Percentiles rank a stretch among this genome's conserved stretches.
phyloP scores from a whole-genome alignment of 2,113 vertebrate genomes.

The Oncorhynchus nerka region DNA sequence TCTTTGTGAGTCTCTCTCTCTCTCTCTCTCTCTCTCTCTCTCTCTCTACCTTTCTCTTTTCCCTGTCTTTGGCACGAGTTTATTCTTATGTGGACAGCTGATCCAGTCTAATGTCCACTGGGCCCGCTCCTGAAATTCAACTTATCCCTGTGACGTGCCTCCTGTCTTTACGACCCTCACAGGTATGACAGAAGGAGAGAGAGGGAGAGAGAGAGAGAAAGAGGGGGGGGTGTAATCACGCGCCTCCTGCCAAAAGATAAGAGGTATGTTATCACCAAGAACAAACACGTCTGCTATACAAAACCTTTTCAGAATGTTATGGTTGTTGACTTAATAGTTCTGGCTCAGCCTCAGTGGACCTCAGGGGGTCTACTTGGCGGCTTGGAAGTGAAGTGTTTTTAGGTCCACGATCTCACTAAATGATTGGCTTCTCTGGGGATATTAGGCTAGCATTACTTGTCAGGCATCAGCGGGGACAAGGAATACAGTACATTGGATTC shows the following conservation, averaged over 20 bases:
- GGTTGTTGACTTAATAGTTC: not conserved
- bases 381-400: not conserved
- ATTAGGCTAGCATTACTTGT: not conserved
- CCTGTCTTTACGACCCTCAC: too few species aligned
- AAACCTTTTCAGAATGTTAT: not conserved
- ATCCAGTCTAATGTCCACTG: too few species aligned
- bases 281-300: not conserved
- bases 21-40: not conserved
- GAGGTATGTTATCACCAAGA: conserved; percentile 21
- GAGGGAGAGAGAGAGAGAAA: not conserved
- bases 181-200: too few species aligned
- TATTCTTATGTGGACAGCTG: too few species aligned
- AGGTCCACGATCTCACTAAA: not conserved
- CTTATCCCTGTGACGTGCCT: too few species aligned
- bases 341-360: not conserved
- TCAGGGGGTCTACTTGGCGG: too few species aligned
- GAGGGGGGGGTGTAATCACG: not conserved
- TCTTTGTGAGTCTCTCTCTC: not conserved
- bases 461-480: not conserved
- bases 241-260: conserved; percentile 22
- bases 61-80: too few species aligned
- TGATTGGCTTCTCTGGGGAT: not conserved
- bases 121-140: too few species aligned
- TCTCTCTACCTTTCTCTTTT: not conserved
- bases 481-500: not conserved